These are phyloP conservation scores for Drosophila anomalata DNA, from an alignment of 2,888 invertebrate genomes.

Conservation along the genomic window DNA sequence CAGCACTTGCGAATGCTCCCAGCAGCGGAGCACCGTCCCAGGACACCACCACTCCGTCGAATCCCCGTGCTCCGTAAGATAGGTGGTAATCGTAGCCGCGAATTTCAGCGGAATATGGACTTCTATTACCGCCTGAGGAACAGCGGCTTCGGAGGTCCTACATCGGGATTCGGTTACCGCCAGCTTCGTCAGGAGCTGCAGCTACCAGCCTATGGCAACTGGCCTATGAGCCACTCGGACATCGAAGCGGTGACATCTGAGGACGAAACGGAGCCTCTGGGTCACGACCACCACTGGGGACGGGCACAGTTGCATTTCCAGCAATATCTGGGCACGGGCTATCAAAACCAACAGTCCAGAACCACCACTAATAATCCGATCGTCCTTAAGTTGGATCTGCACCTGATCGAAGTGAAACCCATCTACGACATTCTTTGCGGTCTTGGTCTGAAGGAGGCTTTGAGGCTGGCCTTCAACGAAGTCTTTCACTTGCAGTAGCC, in stretches of 20 bases:
- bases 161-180: slow-evolving; percentile 14
- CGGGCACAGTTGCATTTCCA: slow-evolving; percentile 22
- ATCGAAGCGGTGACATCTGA: not conserved
- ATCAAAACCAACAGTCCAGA: not conserved
- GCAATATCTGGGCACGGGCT: slow-evolving; percentile 16
- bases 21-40: slow-evolving; percentile 8
- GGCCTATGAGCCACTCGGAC: not conserved
- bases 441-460: slow-evolving; percentile 4
- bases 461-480: slow-evolving; percentile 18
- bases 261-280: not conserved
- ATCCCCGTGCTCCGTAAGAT: slow-evolving; percentile 10
- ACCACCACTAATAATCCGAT: not conserved
- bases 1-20: not conserved
- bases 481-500: slow-evolving; percentile 17
- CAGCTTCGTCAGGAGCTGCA: not conserved
- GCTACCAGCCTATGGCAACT: not conserved
- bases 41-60: not conserved
- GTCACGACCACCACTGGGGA: slow-evolving; percentile 15
- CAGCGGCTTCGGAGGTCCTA: slow-evolving; percentile 5
- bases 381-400: not conserved
- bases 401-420: not conserved
- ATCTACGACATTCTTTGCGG: slow-evolving; percentile 3
- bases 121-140: slow-evolving; percentile 18
- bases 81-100: not conserved
- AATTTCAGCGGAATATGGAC: slow-evolving; percentile 17